Conservation (phyloP, 2,113 vertebrate genomes). For the Bucco capensis region DNA sequence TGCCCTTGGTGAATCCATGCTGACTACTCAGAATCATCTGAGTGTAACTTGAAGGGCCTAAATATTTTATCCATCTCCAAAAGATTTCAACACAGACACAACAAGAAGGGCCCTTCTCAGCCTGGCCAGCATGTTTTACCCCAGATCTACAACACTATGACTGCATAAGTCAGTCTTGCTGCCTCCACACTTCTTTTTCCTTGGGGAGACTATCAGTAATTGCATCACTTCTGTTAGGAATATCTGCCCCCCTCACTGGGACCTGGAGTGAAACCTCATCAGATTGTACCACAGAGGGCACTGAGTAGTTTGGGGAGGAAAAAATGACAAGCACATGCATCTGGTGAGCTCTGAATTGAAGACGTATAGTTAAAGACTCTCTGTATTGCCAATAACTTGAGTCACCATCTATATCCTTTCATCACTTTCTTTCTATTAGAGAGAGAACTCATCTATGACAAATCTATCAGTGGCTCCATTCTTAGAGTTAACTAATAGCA, state of each 20-base stretch:
- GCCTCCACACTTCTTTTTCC: neutral
- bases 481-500: constrained; percentile 66
- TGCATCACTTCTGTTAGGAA: neutral
- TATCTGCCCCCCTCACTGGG: neutral
- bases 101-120: neutral
- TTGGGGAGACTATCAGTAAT: neutral
- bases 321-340: neutral
- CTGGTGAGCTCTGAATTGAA: neutral
- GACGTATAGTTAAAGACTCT: neutral
- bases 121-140: neutral
- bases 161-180: neutral
- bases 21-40: too few relatives aligned
- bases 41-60: neutral
- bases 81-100: neutral
- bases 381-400: neutral
- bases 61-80: neutral
- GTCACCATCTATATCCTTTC: constrained; percentile 39
- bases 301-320: neutral
- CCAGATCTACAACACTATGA: neutral
- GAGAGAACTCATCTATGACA: constrained; percentile 47
- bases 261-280: neutral
- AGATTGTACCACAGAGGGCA: neutral
- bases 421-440: constrained; percentile 43
- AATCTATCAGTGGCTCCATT: constrained; percentile 48
- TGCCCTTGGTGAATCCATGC: too few relatives aligned